Evolutionary conservation across 2,888 invertebrate species (phyloP), one percentile per base, ranked within the genome.

Genomic region (Didymodactylos carnosus): DNA sequence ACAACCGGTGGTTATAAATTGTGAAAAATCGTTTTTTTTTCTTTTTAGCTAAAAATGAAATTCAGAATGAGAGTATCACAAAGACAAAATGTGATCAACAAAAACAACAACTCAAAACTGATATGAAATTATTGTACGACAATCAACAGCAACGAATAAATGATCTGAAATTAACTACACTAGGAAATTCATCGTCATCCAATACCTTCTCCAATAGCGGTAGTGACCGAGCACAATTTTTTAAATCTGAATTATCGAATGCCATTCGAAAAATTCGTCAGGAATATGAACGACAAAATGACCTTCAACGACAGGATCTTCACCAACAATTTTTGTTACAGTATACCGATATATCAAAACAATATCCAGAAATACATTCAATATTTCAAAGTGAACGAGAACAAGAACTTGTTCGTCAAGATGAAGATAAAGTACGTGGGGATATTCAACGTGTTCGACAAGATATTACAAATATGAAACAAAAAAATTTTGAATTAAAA

Each of bases 191-290:
- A 7, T n/a, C 62, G 2, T n/a, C 3, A n/a, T 29, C n/a, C 16
- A 35, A 29, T 19, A n/a, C n/a, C n/a, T n/a, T n/a, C n/a, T n/a
- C n/a, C n/a, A n/a, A n/a, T n/a, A n/a, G n/a, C n/a, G 73, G 73
- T 39, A 62, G 69, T n/a, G 75, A 75, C 46, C 71, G 72, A 39
- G 40, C 69, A 11, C 75, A 75, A 39, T 72, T 75, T 1, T 75
- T 75, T 69, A 72, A 72, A 70, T 72, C 72, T 29, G 75, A 75
- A 49, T 46, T 75, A 62, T 72, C 75, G 41, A 75, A 72, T 51
- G 75, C 75, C 16, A 75, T 75, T 13, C 62, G 69, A 14, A 69
- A 72, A 35, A 72, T 75, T 35, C 71, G 75, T 23, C 62, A 75
- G 43, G 75, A 75, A 25, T 72, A 69, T 69, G 75, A 75, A 72